Conservation (phyloP, 2,888 invertebrate genomes). For the Polymixis flavicincta region DNA sequence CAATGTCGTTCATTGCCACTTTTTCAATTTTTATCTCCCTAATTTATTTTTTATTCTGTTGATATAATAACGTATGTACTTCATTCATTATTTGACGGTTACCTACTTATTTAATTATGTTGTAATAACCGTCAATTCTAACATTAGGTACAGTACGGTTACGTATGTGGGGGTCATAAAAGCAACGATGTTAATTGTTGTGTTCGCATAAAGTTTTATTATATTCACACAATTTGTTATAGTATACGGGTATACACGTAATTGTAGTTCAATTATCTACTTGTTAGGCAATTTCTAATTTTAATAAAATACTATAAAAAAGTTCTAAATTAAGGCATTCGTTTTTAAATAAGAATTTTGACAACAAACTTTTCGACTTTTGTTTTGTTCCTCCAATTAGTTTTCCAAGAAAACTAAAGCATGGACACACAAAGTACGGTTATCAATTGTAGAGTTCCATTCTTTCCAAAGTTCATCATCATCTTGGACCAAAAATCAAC, state of each 20-base stretch:
- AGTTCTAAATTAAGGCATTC: background rate
- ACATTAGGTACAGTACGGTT: background rate
- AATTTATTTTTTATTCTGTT: conserved; percentile 9
- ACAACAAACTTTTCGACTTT: no score
- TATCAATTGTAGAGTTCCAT: background rate
- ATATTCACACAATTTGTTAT: background rate
- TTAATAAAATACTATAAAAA: background rate
- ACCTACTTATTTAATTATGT: conserved; percentile 4
- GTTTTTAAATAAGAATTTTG: no score
- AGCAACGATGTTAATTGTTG: background rate
- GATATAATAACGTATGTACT: conserved; percentile 26
- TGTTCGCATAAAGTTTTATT: background rate
- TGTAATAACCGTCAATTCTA: conserved; percentile 17
- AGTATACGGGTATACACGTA: no score
- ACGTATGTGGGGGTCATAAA: background rate
- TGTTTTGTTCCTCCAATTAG: background rate
- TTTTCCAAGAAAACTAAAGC: background rate
- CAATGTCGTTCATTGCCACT: conserved; percentile 65
- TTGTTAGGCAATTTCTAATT: background rate
- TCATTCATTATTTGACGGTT: conserved; percentile 37
- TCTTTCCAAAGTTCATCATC: background rate
- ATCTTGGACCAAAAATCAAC: no score
- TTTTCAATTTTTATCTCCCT: conserved; percentile 42
- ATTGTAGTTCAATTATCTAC: no score
- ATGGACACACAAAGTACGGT: background rate